A percentile compares a stretch with the other conserved stretches of the same genome.
phyloP scores from a whole-genome alignment of 2,888 invertebrate genomes.

The Neoascia interrupta region DNA sequence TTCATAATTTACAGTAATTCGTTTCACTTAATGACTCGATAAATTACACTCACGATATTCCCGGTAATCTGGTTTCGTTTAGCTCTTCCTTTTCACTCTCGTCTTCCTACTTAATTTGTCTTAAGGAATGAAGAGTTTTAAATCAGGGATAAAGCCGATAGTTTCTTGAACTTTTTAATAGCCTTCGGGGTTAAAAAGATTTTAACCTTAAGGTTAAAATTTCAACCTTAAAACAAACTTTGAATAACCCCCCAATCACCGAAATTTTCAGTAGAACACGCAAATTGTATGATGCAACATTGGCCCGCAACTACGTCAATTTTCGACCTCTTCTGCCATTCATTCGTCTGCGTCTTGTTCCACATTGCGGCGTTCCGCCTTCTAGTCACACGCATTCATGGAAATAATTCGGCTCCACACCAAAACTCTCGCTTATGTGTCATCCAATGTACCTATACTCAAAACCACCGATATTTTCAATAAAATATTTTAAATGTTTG shows the following conservation, averaged over 20 bases:
- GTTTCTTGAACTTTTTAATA: no score
- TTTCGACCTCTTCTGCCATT: constrained; percentile 32
- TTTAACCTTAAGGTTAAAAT: no score
- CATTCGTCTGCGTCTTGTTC: neutral
- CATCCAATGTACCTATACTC: neutral
- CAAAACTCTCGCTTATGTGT: constrained; percentile 40
- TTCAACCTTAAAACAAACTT: neutral
- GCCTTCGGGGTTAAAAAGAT: no score
- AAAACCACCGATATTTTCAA: neutral
- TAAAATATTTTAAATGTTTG: constrained; percentile 21
- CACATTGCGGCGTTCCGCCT: constrained; percentile 8
- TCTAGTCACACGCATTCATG: constrained; percentile 18
- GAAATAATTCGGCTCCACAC: constrained; percentile 3
- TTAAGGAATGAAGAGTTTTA: no score
- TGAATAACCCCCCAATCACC: neutral
- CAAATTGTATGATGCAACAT: constrained; percentile 56
- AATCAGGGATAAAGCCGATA: no score
- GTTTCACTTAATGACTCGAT: no score
- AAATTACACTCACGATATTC: no score
- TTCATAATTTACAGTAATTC: no score
- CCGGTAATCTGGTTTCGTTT: no score
- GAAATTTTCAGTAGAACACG: constrained; percentile 8
- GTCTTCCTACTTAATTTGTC: no score
- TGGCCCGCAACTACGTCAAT: constrained; percentile 26
- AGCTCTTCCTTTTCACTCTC: no score